Evolutionary conservation across 1,140 invertebrate species (phyloP).

Genomic region (Patella vulgata): DNA sequence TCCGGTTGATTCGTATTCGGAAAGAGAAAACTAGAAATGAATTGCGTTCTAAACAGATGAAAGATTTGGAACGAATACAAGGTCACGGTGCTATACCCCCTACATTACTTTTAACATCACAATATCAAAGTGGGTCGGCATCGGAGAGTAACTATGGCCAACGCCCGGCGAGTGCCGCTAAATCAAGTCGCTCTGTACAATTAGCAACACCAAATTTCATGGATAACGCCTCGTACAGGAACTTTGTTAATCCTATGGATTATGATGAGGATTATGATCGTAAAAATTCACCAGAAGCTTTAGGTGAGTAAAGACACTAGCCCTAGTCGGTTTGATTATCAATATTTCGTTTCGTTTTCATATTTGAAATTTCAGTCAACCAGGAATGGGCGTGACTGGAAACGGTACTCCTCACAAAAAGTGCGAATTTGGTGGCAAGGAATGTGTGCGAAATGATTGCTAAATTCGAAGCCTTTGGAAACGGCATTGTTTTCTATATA

Average conservation of each 20-base stretch:
- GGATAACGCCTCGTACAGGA: no score
- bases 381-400: neutral
- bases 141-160: conserved; percentile 25
- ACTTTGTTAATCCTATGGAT: no score
- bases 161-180: conserved; percentile 32
- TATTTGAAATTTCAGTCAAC: conserved; percentile 5
- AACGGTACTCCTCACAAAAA: conserved; percentile 10
- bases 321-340: no score
- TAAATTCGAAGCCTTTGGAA: neutral
- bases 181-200: conserved; percentile 29
- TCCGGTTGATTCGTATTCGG: conserved; percentile 55
- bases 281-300: no score
- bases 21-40: conserved; percentile 38
- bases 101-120: neutral
- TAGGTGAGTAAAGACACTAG: no score
- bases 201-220: neutral
- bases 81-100: neutral
- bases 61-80: conserved; percentile 8
- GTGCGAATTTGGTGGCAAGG: conserved; percentile 7
- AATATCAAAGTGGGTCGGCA: neutral
- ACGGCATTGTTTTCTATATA: neutral
- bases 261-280: no score
- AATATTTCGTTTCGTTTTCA: no score
- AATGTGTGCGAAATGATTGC: no score
- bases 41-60: conserved; percentile 22